phyloP scores from a whole-genome alignment of 1,140 invertebrate species.

The Anastatus disparis region DNA sequence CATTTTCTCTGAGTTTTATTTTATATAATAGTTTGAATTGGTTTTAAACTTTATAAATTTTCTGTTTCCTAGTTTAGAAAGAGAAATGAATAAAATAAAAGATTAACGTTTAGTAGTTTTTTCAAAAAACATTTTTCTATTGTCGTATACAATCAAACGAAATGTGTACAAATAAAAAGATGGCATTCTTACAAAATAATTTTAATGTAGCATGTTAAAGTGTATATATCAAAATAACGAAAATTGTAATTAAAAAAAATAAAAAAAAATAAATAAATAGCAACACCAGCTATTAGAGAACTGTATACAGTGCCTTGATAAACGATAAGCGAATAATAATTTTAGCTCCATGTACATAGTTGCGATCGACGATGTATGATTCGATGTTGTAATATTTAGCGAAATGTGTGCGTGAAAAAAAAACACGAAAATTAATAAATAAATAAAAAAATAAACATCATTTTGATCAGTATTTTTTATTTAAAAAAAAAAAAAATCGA shows the following conservation, averaged over 20 bases:
- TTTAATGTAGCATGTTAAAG: neutral
- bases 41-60: too few relatives aligned
- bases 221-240: neutral
- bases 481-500: neutral
- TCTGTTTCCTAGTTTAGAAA: too few relatives aligned
- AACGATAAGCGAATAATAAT: constrained; percentile 35
- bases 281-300: constrained; percentile 18
- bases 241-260: neutral
- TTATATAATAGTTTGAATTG: too few relatives aligned
- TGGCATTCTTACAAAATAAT: too few relatives aligned
- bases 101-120: too few relatives aligned
- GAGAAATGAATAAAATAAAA: too few relatives aligned
- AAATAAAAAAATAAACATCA: constrained; percentile 15
- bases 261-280: constrained; percentile 1
- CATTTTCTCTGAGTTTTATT: neutral
- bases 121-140: too few relatives aligned
- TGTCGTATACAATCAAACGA: neutral
- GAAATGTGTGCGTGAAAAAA: neutral
- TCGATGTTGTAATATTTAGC: neutral
- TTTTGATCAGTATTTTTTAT: constrained; percentile 23
- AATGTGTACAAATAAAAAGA: neutral
- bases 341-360: constrained; percentile 20
- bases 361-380: neutral
- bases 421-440: neutral
- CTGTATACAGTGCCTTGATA: constrained; percentile 43